A percentile compares a stretch with the other conserved stretches of the same genome.
These are phyloP conservation scores for Tylochromis polylepis DNA, from an alignment of 2,113 vertebrate species.

Conservation along the genomic window DNA sequence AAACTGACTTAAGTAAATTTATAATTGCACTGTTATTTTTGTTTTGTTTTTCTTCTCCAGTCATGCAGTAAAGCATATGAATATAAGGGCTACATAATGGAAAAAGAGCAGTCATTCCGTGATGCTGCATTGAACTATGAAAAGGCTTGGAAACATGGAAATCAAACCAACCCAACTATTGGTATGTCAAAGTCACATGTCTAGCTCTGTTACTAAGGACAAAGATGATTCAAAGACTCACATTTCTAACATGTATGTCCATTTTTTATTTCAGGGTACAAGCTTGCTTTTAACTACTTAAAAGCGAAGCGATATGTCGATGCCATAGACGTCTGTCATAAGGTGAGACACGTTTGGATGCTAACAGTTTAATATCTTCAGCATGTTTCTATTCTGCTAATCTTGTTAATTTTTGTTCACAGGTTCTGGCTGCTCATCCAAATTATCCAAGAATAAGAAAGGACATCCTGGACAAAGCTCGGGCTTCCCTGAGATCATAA, in stretches of 20 bases:
- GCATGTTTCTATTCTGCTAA: neutral
- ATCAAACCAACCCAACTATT: slow-evolving; percentile 85
- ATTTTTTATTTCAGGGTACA: slow-evolving; percentile 83
- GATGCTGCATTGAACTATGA: slow-evolving; percentile 93
- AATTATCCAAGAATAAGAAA: slow-evolving; percentile 94
- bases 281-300: slow-evolving; percentile 96
- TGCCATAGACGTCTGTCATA: slow-evolving; percentile 91
- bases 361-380: neutral
- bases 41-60: slow-evolving; percentile 65
- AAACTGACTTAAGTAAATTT: neutral
- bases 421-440: slow-evolving; percentile 90
- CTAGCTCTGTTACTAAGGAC: neutral
- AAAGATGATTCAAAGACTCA: neutral
- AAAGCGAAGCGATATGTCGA: slow-evolving; percentile 94
- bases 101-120: slow-evolving; percentile 92
- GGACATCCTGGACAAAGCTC: slow-evolving; percentile 97
- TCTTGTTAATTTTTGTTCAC: slow-evolving; percentile 2
- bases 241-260: neutral
- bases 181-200: slow-evolving; percentile 68
- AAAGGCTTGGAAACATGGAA: slow-evolving; percentile 94
- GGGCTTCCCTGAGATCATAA: slow-evolving; percentile 80
- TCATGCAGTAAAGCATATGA: slow-evolving; percentile 97
- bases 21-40: neutral
- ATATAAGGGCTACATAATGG: slow-evolving; percentile 97
- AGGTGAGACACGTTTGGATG: slow-evolving; percentile 74